A percentile compares a stretch with the other conserved stretches of the same genome.
Evolutionary conservation across 2,113 vertebrate genomes (phyloP).

Genomic region (Nothocercus julius): DNA sequence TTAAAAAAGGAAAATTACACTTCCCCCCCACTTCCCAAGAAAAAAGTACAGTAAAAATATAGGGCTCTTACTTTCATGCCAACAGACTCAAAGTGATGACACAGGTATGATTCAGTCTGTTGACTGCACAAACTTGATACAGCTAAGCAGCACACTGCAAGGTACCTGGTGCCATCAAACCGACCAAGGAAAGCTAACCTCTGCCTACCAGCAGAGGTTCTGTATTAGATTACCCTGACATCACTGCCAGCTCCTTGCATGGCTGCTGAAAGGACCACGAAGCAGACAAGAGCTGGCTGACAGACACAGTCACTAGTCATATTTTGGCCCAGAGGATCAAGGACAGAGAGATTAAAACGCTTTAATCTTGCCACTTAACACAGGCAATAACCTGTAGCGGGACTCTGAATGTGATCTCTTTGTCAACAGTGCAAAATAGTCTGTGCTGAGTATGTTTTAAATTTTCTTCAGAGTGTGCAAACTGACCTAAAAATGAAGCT

Average conservation of each 20-base stretch:
- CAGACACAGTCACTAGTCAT: not conserved
- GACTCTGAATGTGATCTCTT: not conserved
- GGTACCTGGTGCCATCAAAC: not conserved
- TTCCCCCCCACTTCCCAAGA: not conserved
- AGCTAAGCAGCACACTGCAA: not conserved
- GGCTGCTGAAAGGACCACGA: not conserved
- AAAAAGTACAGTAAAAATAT: not conserved
- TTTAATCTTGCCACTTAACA: slow-evolving; percentile 15
- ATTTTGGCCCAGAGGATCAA: not conserved
- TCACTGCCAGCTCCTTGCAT: not conserved
- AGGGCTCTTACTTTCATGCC: not conserved
- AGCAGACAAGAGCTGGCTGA: not conserved
- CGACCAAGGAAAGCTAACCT: slow-evolving; percentile 29
- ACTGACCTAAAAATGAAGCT: not conserved
- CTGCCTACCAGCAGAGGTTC: slow-evolving; percentile 1
- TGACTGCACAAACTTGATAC: slow-evolving; percentile 33
- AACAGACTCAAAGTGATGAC: not conserved
- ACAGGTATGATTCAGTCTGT: not conserved
- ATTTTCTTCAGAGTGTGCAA: not conserved
- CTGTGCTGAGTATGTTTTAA: not conserved
- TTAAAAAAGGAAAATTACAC: not conserved
- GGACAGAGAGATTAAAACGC: slow-evolving; percentile 3
- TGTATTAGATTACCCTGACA: not conserved
- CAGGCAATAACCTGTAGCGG: not conserved
- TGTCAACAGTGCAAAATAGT: not conserved